Base-by-base conservation (phyloP, 92 coral and sea anemone species). In the Parazoanthus atlanticus region DNA sequence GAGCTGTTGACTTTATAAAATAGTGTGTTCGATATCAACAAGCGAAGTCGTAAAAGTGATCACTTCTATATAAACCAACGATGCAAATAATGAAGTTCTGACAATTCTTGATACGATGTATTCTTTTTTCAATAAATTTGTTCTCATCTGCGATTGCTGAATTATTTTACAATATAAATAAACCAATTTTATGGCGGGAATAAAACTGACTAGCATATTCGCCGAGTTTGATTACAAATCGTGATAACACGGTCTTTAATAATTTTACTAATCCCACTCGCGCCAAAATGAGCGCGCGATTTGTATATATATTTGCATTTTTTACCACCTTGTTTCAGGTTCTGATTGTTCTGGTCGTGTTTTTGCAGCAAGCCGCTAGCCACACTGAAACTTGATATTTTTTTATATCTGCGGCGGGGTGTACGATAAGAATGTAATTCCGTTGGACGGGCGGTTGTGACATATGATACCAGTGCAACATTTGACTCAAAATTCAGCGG, bases 221-320 rank as follows among this genome's bases (percentile, higher is more conserved):
- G 10, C 43, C 3, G 79, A 19, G 46, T 32, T 75, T 25, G 46
- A 32, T 74, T 75, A 36, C 52, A 36, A 75, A 34, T 23, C 25
- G 40, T 75, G 79, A 75, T 75, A 75, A 36, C 28, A 38, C 31
- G n/a, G n/a, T 75, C 28, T 3, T n/a, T n/a, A 1, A 32, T 6
- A 43, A 8, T 52, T 13, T 17, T 0, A 33, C n/a, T n/a, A 64
- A 65, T 33, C 86, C 49, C 36, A 5, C 78, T 38, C 86, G 86
- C 86, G 76, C 86, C 75, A 65, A 82, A 65, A 81, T 17, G 47
- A 65, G 78, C 65, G 67, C 79, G 87, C 87, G n/a, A 11, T 34
- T 82, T 66, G 87, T 70, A 71, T 84, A 71, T 84, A 70, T 38
- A 84, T 84, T 84, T 43, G 67, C 87, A 84, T 84, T 28, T 43